A percentile compares a stretch with the other conserved stretches of the same genome.
These are phyloP conservation scores for Oreochromis spilurus DNA, from an alignment of 2,113 vertebrate species.

Conservation along the genomic window DNA sequence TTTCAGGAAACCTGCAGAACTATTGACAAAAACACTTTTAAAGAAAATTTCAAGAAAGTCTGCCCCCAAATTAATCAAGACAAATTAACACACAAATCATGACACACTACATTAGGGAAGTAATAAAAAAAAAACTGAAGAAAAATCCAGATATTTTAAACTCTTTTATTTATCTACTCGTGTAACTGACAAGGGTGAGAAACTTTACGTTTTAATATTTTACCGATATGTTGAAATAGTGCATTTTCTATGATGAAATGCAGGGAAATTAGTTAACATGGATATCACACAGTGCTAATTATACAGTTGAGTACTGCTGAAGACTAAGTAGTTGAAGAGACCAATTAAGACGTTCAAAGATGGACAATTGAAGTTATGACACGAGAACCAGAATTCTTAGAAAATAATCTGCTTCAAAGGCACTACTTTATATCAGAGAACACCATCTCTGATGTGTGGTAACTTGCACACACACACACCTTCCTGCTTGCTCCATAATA, in stretches of 20 bases:
- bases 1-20: background rate
- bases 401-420: constrained; percentile 37
- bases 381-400: background rate
- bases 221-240: constrained; percentile 22
- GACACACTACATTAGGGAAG: background rate
- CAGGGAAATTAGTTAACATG: constrained; percentile 7
- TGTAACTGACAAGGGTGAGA: constrained; percentile 13
- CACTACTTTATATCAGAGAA: constrained; percentile 34
- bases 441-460: background rate
- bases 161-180: constrained; percentile 26
- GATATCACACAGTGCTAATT: background rate
- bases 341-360: background rate
- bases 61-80: background rate
- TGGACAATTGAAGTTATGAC: background rate
- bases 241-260: constrained; percentile 34
- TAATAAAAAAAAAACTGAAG: background rate
- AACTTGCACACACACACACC: background rate
- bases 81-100: background rate
- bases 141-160: background rate
- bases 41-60: background rate
- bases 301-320: background rate
- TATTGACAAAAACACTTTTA: background rate
- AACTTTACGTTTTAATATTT: background rate
- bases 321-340: background rate
- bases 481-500: background rate